Base-by-base conservation (phyloP, 2,113 vertebrate species). In the Sapayoa aenigma region DNA sequence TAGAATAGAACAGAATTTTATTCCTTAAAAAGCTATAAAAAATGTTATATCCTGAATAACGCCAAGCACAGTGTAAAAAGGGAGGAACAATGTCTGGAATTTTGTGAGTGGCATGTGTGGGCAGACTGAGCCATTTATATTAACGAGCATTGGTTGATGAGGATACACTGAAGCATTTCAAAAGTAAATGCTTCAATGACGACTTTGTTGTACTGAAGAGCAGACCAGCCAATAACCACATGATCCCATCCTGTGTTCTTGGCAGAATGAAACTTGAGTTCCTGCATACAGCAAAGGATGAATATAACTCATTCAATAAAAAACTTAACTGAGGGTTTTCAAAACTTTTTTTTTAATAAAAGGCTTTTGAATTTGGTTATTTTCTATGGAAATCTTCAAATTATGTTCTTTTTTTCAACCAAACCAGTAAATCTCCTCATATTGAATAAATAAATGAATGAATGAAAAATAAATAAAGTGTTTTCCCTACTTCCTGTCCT, bases 211-310 rank as follows among this genome's bases (percentile, higher is more conserved):
- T 71, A 12, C 75, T 77, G 50, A 63, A 90, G 67, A 41, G 31
- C 8, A 80, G 75, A 71, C 39, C 84, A 95, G 96, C 93, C 96
- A 95, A 95, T 55, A 96, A 77, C 82, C 90, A 95, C 87, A 95
- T 20, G 75, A 90, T 79, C 63, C 87, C 82, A 86, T 95, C 94
- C 96, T 93, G 92, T 77, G 85, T 33, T 91, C 71, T 90, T 95
- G 95, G 87, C 94, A 93, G 68, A 44, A 47, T 91, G 75, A 95
- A 90, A 92, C 35, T 44, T 73, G 28, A 89, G 74, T 95, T 93
- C 77, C 92, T 75, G 75, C 46, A 37, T 91, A 84, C 24, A 88
- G 63, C 15, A 65, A 77, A 80, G 35, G 67, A 94, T 80, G 94
- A 94, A 95, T 95, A 84, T 59, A 94, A 80, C 39, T 84, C 50